Evolutionary conservation across 2,888 invertebrate species (phyloP), one percentile per base, ranked within the genome.

Genomic region (Brachylomia viminalis): DNA sequence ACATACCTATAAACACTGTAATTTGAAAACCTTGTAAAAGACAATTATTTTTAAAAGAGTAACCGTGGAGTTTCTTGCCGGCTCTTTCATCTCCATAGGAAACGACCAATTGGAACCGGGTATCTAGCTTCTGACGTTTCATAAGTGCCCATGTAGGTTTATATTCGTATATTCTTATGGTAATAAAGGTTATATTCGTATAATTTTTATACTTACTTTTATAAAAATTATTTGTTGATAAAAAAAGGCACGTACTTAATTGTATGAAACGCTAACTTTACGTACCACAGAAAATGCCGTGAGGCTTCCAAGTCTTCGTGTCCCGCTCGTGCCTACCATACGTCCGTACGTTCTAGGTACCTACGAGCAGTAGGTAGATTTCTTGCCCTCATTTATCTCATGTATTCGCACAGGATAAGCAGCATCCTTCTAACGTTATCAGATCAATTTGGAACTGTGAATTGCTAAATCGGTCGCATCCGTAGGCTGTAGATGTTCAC

Each of bases 391-490:
- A 58, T 74, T 82, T 69, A 27, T 58, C 73, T 72, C 56, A 82
- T 54, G 64, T 70, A 73, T 79, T 81, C 65, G 74, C 79, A 82
- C 82, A 86, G 84, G 84, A 86, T 75, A 82, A 80, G 75, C 80
- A 80, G 72, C 71, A 77, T 86, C 86, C 86, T 82, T 74, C 68
- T 79, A 74, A 77, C 62, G 72, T 77, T 75, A 82, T 76, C 76
- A 66, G 78, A 82, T 82, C 78, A 75, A 84, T 86, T 86, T 86
- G 64, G 59, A 76, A 77, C 70, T 72, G 77, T 68, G 74, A 86
- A 86, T 85, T 79, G 83, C 33, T 85, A 86, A 86, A 86, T 85
- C 70, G 86, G 59, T 70, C 54, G 66, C 77, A 83, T 86, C 86
- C 86, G 82, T 52, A 61, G 33, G 59, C 61, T 69, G 49, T 13